Evolutionary conservation across 2,888 invertebrate species (phyloP).

Genomic region (Protophormia terraenovae): DNA sequence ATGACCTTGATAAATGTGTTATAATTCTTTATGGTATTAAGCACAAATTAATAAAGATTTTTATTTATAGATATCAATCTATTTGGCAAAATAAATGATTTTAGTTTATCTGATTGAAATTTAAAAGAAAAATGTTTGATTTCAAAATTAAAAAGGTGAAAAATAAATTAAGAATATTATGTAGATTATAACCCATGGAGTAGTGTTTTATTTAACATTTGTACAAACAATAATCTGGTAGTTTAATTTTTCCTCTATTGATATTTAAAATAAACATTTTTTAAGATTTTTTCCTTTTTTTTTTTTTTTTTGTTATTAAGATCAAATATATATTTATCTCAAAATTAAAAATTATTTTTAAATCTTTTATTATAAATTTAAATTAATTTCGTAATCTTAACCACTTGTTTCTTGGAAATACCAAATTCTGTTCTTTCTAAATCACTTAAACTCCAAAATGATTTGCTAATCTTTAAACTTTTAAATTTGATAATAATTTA

Average conservation of each 20-base stretch:
- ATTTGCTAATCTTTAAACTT: neutral
- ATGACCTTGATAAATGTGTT: constrained; percentile 29
- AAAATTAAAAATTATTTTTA: too few species aligned
- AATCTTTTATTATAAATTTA: too few species aligned
- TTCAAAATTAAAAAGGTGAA: too few species aligned
- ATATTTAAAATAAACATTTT: too few species aligned
- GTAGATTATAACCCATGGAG: too few species aligned
- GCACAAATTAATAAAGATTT: neutral
- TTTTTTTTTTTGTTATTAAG: too few species aligned
- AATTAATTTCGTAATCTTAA: neutral
- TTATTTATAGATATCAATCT: neutral
- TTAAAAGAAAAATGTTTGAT: neutral
- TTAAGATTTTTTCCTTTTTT: too few species aligned
- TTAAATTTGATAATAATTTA: neutral
- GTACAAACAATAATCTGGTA: too few species aligned
- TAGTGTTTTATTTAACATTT: too few species aligned
- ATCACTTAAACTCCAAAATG: neutral
- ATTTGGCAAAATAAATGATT: neutral
- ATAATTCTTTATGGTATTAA: neutral
- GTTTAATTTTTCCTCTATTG: too few species aligned
- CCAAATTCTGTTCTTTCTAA: neutral
- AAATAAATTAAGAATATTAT: too few species aligned
- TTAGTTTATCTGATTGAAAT: neutral
- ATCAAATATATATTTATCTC: too few species aligned
- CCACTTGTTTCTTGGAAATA: neutral